Evolutionary conservation across 2,888 invertebrate species (phyloP).

Genomic region (Zhuqinia jingwanae): DNA sequence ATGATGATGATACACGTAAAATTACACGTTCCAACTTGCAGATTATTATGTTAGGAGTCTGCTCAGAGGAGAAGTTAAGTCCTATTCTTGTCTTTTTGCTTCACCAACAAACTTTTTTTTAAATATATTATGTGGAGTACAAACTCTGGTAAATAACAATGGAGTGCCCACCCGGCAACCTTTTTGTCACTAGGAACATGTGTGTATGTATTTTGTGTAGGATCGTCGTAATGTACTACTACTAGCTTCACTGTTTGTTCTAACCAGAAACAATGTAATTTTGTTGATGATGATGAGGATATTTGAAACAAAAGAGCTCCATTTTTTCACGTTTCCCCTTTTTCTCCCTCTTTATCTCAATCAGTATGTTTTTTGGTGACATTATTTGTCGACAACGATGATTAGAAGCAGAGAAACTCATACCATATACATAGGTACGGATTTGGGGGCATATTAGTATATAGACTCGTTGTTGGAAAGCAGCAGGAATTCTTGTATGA

Average conservation of each 20-base stretch:
- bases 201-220: neutral
- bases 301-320: neutral
- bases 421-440: too few relatives aligned
- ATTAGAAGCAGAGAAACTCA: neutral
- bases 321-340: neutral
- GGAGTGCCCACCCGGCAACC: conserved; percentile 18
- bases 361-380: conserved; percentile 15
- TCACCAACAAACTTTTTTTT: too few relatives aligned
- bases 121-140: too few relatives aligned
- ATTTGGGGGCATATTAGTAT: too few relatives aligned
- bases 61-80: too few relatives aligned
- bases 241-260: neutral
- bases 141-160: conserved; percentile 12
- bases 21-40: too few relatives aligned
- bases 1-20: too few relatives aligned
- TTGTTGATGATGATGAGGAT: neutral
- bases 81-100: too few relatives aligned
- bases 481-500: conserved; percentile 54
- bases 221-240: too few relatives aligned
- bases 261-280: neutral
- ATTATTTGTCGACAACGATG: neutral
- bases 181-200: neutral
- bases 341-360: neutral
- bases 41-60: too few relatives aligned
- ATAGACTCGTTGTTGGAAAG: too few relatives aligned